phyloP scores from a whole-genome alignment of 1,140 invertebrate genomes.

The Ridgeia piscesae region DNA sequence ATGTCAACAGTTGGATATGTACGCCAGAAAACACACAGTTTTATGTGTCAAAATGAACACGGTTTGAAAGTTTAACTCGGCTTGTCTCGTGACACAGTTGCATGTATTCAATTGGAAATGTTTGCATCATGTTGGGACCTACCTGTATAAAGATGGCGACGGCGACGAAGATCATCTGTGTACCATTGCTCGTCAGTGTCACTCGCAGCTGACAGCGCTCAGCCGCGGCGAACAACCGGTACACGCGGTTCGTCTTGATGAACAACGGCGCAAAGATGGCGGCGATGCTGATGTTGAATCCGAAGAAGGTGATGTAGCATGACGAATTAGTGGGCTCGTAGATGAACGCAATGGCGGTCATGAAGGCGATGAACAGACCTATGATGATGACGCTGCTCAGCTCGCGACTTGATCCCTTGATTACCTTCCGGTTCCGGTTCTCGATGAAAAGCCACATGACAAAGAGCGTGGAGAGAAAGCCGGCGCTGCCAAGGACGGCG shows the following conservation, averaged over 20 bases:
- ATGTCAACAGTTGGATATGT: too few relatives aligned
- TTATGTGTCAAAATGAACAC: too few relatives aligned
- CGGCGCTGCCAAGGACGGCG: constrained; percentile 57
- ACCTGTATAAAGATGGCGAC: not conserved
- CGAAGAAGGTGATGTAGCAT: constrained; percentile 65
- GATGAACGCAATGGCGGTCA: constrained; percentile 34
- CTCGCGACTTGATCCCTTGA: constrained; percentile 44
- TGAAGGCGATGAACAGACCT: constrained; percentile 37
- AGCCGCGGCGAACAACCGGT: constrained; percentile 68
- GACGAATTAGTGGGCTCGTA: constrained; percentile 60
- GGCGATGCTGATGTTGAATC: constrained; percentile 67
- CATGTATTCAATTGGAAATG: too few relatives aligned
- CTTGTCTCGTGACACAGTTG: too few relatives aligned
- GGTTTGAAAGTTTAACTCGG: too few relatives aligned
- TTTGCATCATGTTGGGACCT: too few relatives aligned
- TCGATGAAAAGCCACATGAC: constrained; percentile 34
- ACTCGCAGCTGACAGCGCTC: constrained; percentile 60
- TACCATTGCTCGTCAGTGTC: not conserved
- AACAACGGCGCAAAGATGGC: constrained; percentile 71
- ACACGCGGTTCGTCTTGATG: constrained; percentile 73
- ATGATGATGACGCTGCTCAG: constrained; percentile 41
- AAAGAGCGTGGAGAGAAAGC: constrained; percentile 40
- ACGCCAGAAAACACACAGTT: too few relatives aligned
- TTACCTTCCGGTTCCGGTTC: constrained; percentile 36
- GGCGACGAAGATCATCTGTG: constrained; percentile 24